Evolutionary conservation across 2,113 vertebrate genomes (phyloP).

Genomic region (Gila orcuttii): DNA sequence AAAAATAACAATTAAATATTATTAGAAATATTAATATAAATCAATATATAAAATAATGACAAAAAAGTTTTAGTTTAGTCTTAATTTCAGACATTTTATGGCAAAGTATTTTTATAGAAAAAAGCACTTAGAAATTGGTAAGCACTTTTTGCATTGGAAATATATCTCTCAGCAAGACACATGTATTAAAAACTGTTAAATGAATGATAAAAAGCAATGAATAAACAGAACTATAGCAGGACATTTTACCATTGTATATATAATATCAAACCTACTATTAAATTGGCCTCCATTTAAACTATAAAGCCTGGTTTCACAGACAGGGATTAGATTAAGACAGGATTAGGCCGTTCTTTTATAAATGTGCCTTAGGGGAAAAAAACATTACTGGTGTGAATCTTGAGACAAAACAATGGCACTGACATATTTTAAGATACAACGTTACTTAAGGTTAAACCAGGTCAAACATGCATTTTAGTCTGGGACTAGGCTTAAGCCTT

Average conservation of each 20-base stretch:
- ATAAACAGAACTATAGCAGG: not conserved
- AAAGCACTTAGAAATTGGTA: not conserved
- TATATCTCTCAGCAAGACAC: not conserved
- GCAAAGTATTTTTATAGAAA: not conserved
- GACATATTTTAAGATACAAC: too few relatives aligned
- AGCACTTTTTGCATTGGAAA: not conserved
- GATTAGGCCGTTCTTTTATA: too few relatives aligned
- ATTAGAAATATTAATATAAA: not conserved
- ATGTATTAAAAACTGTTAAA: not conserved
- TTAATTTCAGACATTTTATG: constrained; percentile 2
- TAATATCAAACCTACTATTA: not conserved
- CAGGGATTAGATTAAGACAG: too few relatives aligned
- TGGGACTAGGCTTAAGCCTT: too few relatives aligned
- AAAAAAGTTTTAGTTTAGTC: not conserved
- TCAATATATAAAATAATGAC: not conserved
- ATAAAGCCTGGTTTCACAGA: too few relatives aligned
- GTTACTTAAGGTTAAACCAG: too few relatives aligned
- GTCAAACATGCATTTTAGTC: too few relatives aligned
- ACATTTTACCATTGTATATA: not conserved
- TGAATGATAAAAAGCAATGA: not conserved
- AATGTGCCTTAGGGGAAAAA: too few relatives aligned
- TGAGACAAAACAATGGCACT: too few relatives aligned
- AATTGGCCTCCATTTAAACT: not conserved
- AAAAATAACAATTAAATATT: too few relatives aligned
- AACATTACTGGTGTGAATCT: too few relatives aligned